A percentile compares a stretch with the other conserved stretches of the same genome.
Conservation (phyloP, 2,113 vertebrate genomes). For the Pterocles gutturalis region DNA sequence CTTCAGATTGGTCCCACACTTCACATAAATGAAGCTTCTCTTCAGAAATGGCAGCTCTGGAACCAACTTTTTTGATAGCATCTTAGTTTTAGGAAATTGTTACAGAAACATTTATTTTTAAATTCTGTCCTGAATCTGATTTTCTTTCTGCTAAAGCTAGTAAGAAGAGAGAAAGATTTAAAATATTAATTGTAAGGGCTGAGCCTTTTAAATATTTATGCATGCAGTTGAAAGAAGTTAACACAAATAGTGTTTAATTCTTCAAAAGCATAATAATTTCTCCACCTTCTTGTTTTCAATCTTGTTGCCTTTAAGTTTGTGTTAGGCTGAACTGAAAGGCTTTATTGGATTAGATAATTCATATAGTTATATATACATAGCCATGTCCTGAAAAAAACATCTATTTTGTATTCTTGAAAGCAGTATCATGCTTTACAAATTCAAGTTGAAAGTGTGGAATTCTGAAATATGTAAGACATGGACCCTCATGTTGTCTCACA, state of each 20-base stretch:
- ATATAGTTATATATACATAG: not conserved
- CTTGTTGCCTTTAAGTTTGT: not conserved
- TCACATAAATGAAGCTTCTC: constrained; percentile 18
- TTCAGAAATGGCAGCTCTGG: not conserved
- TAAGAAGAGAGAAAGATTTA: not conserved
- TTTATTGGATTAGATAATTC: not conserved
- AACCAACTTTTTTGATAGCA: not conserved
- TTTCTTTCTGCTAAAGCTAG: not conserved
- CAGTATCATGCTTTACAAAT: not conserved
- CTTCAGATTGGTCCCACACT: not conserved
- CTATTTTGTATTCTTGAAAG: not conserved
- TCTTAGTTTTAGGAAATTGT: not conserved
- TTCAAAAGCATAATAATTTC: not conserved
- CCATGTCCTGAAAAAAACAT: not conserved
- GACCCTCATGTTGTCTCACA: not conserved
- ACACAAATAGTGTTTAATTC: not conserved
- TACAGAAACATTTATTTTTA: not conserved
- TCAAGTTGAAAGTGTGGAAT: not conserved
- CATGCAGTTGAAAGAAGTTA: not conserved
- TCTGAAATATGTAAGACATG: not conserved
- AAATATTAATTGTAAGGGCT: not conserved
- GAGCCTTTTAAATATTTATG: not conserved
- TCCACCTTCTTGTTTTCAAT: not conserved
- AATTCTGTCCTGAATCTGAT: not conserved
- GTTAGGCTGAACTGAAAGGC: not conserved